Percentiles rank a stretch among this genome's conserved stretches.
Evolutionary conservation across 2,888 invertebrate genomes (phyloP).

Genomic region (Chromoteleia sp.): DNA sequence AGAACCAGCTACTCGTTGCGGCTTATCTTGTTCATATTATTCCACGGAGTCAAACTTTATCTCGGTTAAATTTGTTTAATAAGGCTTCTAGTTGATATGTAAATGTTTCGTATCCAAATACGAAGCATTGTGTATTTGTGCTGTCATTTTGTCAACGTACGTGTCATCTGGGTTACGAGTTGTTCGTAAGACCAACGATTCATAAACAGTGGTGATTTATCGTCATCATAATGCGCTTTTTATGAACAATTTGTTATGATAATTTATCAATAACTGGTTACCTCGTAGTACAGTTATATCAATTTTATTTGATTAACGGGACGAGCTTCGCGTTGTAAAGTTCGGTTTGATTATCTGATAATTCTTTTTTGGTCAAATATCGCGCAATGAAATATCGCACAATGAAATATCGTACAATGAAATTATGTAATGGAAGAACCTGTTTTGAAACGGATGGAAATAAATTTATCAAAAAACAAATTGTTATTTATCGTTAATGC

Average conservation of each 20-base stretch:
- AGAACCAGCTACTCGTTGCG: neutral
- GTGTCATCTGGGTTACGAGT: constrained; percentile 31
- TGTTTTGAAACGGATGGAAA: neutral
- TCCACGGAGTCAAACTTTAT: neutral
- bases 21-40: constrained; percentile 13
- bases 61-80: neutral
- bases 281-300: neutral
- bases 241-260: constrained; percentile 18
- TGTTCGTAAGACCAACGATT: neutral
- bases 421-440: neutral
- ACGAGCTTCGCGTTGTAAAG: neutral
- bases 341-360: too few relatives aligned
- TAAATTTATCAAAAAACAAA: neutral
- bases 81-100: constrained; percentile 5
- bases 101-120: constrained; percentile 30
- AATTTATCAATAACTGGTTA: constrained; percentile 36
- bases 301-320: constrained; percentile 9
- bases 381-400: too few relatives aligned
- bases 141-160: constrained; percentile 26
- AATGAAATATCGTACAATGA: neutral
- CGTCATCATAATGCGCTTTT: constrained; percentile 1
- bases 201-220: constrained; percentile 14
- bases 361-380: too few relatives aligned
- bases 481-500: neutral
- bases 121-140: constrained; percentile 2